Conservation (phyloP, 2,888 invertebrate species). For the Tortricodes alternella region DNA sequence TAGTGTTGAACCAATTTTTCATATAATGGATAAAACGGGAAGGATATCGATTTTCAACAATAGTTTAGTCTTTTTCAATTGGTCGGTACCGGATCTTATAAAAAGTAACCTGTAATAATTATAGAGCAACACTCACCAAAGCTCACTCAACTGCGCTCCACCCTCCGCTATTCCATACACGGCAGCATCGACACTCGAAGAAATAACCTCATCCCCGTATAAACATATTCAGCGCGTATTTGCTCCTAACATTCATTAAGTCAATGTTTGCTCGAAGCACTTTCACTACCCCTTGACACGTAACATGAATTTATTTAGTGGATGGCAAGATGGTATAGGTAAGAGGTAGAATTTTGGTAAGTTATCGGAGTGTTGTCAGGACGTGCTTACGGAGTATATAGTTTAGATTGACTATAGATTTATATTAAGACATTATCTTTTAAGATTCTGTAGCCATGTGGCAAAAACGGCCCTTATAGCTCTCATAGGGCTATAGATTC, state of each 20-base stretch:
- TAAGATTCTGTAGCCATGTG: no score
- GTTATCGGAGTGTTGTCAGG: background rate
- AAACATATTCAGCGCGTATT: constrained; percentile 25
- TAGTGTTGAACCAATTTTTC: no score
- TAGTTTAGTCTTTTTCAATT: no score
- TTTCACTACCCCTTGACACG: constrained; percentile 25
- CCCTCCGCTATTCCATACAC: background rate
- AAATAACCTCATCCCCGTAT: constrained; percentile 23
- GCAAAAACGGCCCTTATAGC: no score
- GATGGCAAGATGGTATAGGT: constrained; percentile 1
- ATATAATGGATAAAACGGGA: no score
- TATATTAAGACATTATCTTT: no score
- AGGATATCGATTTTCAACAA: no score
- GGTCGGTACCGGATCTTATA: no score
- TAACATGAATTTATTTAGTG: constrained; percentile 23
- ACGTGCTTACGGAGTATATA: background rate
- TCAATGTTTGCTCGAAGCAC: constrained; percentile 27
- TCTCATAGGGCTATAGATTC: no score
- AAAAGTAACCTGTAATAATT: background rate
- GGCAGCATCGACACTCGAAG: constrained; percentile 14
- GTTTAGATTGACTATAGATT: no score
- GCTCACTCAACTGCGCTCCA: background rate
- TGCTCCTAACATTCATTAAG: constrained; percentile 28
- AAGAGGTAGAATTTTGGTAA: background rate
- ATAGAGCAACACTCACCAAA: background rate